Base-by-base conservation (phyloP, 2,113 vertebrate species). In the Mixornis gularis region DNA sequence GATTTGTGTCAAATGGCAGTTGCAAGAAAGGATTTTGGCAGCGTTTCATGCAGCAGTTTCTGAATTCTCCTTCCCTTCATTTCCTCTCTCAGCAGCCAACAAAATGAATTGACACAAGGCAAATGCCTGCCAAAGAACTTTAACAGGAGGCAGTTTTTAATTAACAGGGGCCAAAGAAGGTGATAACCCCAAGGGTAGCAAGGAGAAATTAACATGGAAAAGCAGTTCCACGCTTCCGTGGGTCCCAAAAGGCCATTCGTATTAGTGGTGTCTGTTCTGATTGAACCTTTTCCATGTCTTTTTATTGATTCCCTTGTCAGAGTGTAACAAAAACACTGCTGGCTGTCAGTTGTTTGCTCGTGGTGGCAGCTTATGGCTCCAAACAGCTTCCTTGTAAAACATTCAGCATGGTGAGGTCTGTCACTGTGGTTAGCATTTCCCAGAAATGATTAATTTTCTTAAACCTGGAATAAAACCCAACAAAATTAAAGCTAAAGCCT, bases 231-330 rank as follows among this genome's bases (percentile, higher is more conserved):
- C 5, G 48, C 95, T 96, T 95, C 92, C 5, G 3, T 80, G 91
- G 94, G 95, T 97, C 97, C 93, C 97, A 71, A 96, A 95, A 97
- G 97, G 97, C 96, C 89, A 92, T 93, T 93, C 7, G 4, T 95
- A 96, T 97, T 97, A 97, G 96, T 97, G 86, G 83, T 97, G 97
- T 97, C 98, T 97, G 96, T 96, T 97, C 97, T 97, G 96, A 97
- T 97, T 98, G 97, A 97, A 97, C 96, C 94, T 97, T 96, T 96
- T 92, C 95, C 55, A 72, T 97, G 96, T 97, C 97, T 96, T 97
- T 97, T 96, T 98, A 97, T 97, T 97, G 97, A 98, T 98, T 97
- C 96, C 51, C 94, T 97, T 97, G 97, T 98, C 96, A 97, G 92
- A 91, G 82, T 71, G 95, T 96, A 96, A 97, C 96, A 97, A 97